These are phyloP conservation scores for Xenopus laevis DNA, from an alignment of 2,113 vertebrate species.

Conservation along the genomic window DNA sequence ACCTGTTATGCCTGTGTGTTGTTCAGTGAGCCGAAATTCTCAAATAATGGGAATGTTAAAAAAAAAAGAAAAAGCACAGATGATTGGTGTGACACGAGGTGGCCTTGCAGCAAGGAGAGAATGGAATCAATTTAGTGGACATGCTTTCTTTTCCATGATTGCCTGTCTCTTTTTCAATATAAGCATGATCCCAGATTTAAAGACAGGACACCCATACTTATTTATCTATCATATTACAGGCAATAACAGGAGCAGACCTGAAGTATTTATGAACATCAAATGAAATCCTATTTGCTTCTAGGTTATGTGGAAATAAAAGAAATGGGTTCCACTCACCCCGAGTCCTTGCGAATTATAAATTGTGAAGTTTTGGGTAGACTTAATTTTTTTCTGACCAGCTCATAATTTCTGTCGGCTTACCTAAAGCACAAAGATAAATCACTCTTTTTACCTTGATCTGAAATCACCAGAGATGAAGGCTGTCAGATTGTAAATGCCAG, in stretches of 20 bases:
- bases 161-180: neutral
- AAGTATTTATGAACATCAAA: conserved; percentile 34
- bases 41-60: conserved; percentile 16
- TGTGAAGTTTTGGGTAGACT: too few species aligned
- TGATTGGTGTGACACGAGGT: conserved; percentile 23
- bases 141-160: neutral
- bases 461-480: too few species aligned
- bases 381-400: neutral
- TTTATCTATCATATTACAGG: conserved; percentile 30
- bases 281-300: conserved; percentile 28
- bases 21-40: neutral
- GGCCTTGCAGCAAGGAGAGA: conserved; percentile 16
- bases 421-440: neutral
- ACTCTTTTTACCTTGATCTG: too few species aligned
- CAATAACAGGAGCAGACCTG: neutral
- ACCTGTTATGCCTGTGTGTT: neutral
- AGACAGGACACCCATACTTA: conserved; percentile 17
- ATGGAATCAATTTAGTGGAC: conserved; percentile 16
- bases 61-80: conserved; percentile 1
- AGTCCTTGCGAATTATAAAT: too few species aligned
- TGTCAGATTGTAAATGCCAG: too few species aligned
- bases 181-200: conserved; percentile 1
- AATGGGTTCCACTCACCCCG: neutral
- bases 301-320: conserved; percentile 8
- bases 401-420: neutral